Conservation (phyloP, 2,797 vertebrate species). For the Rhinella marina region DNA sequence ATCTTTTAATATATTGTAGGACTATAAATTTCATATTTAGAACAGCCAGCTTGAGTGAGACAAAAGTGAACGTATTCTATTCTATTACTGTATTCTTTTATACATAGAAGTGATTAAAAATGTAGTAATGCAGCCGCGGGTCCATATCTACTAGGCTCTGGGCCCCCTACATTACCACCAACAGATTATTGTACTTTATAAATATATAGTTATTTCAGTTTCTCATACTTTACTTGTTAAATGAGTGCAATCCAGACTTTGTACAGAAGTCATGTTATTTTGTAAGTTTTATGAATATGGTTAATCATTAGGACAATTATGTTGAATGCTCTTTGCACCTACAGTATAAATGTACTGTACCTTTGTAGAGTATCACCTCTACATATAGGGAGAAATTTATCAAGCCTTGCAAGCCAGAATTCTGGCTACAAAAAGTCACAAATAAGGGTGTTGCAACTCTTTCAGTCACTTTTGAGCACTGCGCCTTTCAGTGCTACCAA, state of each 20-base stretch:
- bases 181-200: not conserved
- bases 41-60: too few relatives aligned
- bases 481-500: too few relatives aligned
- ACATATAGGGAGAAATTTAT: not conserved
- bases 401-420: too few relatives aligned
- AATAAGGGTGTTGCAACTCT: too few relatives aligned
- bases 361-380: not conserved
- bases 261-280: not conserved
- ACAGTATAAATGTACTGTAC: slow-evolving; percentile 3
- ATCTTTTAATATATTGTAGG: too few relatives aligned
- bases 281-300: not conserved
- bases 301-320: slow-evolving; percentile 1
- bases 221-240: too few relatives aligned
- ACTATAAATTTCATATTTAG: too few relatives aligned
- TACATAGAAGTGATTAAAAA: not conserved
- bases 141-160: not conserved
- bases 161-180: not conserved
- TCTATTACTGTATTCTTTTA: not conserved
- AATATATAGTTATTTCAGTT: not conserved
- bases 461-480: too few relatives aligned
- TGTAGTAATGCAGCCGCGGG: not conserved
- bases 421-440: too few relatives aligned
- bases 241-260: not conserved
- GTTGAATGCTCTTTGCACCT: not conserved
- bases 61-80: too few relatives aligned